Percentiles rank a stretch among this genome's conserved stretches.
Conservation (phyloP, 2,113 vertebrate genomes). For the Recurvirostra avosetta region DNA sequence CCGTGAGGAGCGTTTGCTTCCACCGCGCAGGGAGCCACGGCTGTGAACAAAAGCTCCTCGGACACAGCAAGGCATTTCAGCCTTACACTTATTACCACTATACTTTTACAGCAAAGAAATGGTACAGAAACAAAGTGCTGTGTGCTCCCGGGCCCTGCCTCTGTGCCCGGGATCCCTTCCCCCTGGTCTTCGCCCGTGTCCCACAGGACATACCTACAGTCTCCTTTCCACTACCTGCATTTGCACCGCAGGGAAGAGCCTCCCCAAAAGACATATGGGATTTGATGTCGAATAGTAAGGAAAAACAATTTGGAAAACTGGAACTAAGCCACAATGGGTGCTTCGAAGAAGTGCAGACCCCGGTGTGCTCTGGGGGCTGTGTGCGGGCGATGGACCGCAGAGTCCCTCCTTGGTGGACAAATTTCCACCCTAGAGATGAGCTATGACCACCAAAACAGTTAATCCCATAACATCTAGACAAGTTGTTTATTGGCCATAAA, state of each 20-base stretch:
- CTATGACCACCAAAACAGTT: neutral
- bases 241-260: neutral
- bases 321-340: neutral
- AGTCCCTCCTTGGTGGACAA: accelerated
- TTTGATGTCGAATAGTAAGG: neutral
- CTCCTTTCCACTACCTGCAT: neutral
- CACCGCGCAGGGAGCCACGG: neutral
- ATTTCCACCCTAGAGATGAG: neutral
- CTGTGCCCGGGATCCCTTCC: neutral
- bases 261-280: neutral
- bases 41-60: neutral
- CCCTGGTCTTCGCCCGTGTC: neutral
- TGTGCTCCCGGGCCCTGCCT: neutral
- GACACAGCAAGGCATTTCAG: neutral
- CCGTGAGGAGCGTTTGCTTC: neutral
- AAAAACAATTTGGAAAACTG: neutral
- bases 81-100: neutral
- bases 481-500: neutral
- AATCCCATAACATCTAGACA: neutral
- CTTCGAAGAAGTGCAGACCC: neutral
- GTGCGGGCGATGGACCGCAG: too few species aligned
- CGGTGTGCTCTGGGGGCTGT: neutral
- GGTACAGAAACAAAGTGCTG: neutral
- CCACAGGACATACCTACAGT: neutral
- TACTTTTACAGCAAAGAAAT: neutral